These are phyloP conservation scores for Oenanthe oenanthe DNA, from an alignment of 2,113 vertebrate genomes.

Conservation along the genomic window DNA sequence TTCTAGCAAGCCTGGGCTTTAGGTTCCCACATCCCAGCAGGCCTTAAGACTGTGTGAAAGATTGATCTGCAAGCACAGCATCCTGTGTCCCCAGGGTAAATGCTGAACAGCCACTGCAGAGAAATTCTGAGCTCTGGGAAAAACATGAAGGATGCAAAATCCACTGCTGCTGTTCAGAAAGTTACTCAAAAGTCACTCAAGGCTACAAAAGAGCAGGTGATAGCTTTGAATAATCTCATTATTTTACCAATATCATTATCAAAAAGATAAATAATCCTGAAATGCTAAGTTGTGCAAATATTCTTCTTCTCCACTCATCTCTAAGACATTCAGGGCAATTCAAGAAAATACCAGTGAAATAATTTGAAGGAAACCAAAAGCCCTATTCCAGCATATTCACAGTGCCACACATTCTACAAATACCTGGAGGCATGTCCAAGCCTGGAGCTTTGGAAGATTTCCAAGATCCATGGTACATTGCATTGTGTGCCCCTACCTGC, in stretches of 20 bases:
- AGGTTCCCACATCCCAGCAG: not conserved
- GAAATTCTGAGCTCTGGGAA: not conserved
- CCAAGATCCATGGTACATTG: not conserved
- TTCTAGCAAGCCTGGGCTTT: not conserved
- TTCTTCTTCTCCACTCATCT: not conserved
- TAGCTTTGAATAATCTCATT: not conserved
- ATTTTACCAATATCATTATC: not conserved
- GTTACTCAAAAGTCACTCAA: not conserved
- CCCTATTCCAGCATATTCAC: not conserved
- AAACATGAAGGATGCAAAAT: accelerated
- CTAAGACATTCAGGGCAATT: not conserved
- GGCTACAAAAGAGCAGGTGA: not conserved
- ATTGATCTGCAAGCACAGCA: not conserved
- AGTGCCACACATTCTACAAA: not conserved
- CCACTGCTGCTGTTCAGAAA: not conserved
- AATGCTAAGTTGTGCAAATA: not conserved
- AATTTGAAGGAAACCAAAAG: not conserved
- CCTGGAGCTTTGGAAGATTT: not conserved
- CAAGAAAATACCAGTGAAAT: not conserved
- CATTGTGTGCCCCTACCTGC: not conserved
- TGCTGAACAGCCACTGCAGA: not conserved
- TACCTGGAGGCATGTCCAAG: not conserved
- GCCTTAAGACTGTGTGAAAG: not conserved
- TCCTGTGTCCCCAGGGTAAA: not conserved
- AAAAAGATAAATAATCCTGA: not conserved